A percentile compares a stretch with the other conserved stretches of the same genome.
Conservation (phyloP, 2,797 vertebrate species). For the Acanthornis magna region DNA sequence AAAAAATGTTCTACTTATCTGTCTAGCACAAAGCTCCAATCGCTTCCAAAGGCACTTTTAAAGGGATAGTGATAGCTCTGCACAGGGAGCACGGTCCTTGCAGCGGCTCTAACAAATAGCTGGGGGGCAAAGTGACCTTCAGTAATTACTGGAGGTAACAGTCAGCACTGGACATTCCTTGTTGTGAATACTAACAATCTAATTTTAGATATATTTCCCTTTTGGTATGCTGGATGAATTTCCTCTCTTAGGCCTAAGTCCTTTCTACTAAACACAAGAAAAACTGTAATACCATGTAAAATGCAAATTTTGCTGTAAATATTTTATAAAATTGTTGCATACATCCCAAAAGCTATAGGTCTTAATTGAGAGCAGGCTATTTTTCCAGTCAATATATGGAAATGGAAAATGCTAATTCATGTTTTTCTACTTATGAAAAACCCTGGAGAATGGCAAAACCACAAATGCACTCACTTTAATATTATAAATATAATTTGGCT, state of each 20-base stretch:
- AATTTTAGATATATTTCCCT: slow-evolving; percentile 52
- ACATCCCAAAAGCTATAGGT: slow-evolving; percentile 85
- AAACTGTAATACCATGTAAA: slow-evolving; percentile 78
- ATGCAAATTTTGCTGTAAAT: slow-evolving; percentile 85
- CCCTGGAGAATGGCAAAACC: slow-evolving; percentile 80
- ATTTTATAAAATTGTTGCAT: slow-evolving; percentile 86
- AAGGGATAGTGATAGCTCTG: slow-evolving; percentile 68
- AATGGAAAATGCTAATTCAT: slow-evolving; percentile 87
- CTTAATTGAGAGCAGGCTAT: slow-evolving; percentile 85
- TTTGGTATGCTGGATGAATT: slow-evolving; percentile 43
- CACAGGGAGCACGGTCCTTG: not conserved
- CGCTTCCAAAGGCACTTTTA: slow-evolving; percentile 66
- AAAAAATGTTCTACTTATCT: slow-evolving; percentile 71
- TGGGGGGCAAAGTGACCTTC: slow-evolving; percentile 44
- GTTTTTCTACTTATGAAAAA: slow-evolving; percentile 83
- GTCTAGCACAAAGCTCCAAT: slow-evolving; percentile 70
- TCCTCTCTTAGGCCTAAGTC: slow-evolving; percentile 63
- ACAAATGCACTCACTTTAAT: slow-evolving; percentile 83
- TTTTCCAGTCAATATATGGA: slow-evolving; percentile 87
- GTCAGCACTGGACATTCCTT: slow-evolving; percentile 37
- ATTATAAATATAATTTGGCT: slow-evolving; percentile 87
- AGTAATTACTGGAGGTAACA: slow-evolving; percentile 58
- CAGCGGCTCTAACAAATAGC: slow-evolving; percentile 43
- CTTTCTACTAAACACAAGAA: slow-evolving; percentile 75
- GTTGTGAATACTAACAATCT: slow-evolving; percentile 22